Evolutionary conservation across 2,888 invertebrate genomes (phyloP).

Genomic region (Thecocarcelia acutangulata): DNA sequence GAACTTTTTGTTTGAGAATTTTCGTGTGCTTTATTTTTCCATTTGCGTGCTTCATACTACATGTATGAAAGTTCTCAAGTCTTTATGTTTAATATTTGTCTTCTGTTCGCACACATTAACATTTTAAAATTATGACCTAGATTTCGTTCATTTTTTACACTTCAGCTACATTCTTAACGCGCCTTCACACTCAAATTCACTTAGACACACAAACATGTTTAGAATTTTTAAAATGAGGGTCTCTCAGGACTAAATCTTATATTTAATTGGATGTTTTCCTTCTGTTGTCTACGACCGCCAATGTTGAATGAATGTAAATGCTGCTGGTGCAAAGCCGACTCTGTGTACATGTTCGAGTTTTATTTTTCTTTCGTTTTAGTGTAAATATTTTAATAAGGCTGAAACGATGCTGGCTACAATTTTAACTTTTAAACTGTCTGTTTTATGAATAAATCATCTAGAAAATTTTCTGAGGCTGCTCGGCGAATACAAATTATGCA

Average conservation of each 20-base stretch:
- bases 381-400: constrained; percentile 5
- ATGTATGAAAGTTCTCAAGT: constrained; percentile 19
- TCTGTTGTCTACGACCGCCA: not conserved
- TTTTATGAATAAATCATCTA: too few species aligned
- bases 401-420: not conserved
- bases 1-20: constrained; percentile 6
- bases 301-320: not conserved
- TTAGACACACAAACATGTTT: not conserved
- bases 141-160: constrained; percentile 30
- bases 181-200: constrained; percentile 7
- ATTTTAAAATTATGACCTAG: constrained; percentile 61
- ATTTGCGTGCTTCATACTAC: not conserved
- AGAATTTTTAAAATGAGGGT: constrained; percentile 11
- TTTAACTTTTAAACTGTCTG: not conserved
- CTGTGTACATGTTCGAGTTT: constrained; percentile 27
- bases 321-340: constrained; percentile 15
- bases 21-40: too few species aligned
- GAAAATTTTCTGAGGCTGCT: too few species aligned
- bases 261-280: constrained; percentile 61
- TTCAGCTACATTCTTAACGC: not conserved
- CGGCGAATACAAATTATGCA: too few species aligned
- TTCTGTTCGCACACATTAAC: constrained; percentile 44
- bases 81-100: constrained; percentile 53
- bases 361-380: constrained; percentile 9
- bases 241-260: constrained; percentile 49